Conservation (phyloP, 1,140 invertebrate genomes). For the Drosophila sulfurigaster region DNA sequence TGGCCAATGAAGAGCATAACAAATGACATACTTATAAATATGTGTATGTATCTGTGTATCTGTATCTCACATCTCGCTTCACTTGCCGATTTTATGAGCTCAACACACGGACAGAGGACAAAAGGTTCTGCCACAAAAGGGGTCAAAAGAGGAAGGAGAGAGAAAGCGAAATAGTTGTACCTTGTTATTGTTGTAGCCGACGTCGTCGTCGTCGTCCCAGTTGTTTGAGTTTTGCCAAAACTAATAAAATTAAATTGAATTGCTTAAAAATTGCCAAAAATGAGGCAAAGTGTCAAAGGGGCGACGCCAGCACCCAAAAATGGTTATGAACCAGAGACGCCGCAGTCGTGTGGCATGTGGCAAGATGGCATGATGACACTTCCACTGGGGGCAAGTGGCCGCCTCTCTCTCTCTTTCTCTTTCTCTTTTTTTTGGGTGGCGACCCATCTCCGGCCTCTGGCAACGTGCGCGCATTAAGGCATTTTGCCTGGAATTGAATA, state of each 20-base stretch:
- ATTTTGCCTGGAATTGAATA: conserved; percentile 75
- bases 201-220: conserved; percentile 60
- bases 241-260: conserved; percentile 84
- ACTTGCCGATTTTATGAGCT: conserved; percentile 71
- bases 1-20: conserved; percentile 73
- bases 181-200: conserved; percentile 65
- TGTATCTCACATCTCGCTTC: conserved; percentile 36
- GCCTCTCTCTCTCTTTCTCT: conserved; percentile 14
- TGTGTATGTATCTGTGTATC: conserved; percentile 52
- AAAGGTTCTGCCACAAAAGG: conserved; percentile 25
- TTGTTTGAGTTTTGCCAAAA: conserved; percentile 81
- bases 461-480: conserved; percentile 78
- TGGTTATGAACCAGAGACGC: conserved; percentile 62
- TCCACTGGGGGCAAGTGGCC: background rate
- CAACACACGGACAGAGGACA: conserved; percentile 39
- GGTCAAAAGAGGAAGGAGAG: background rate
- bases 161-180: background rate
- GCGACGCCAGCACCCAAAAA: conserved; percentile 27
- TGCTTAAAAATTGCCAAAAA: conserved; percentile 83
- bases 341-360: conserved; percentile 15
- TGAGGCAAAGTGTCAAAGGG: conserved; percentile 71
- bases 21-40: conserved; percentile 79
- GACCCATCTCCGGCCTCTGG: conserved; percentile 24
- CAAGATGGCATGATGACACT: conserved; percentile 13
- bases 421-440: conserved; percentile 12